Evolutionary conservation across 2,888 invertebrate species (phyloP).

Genomic region (Macroteleia sp.): DNA sequence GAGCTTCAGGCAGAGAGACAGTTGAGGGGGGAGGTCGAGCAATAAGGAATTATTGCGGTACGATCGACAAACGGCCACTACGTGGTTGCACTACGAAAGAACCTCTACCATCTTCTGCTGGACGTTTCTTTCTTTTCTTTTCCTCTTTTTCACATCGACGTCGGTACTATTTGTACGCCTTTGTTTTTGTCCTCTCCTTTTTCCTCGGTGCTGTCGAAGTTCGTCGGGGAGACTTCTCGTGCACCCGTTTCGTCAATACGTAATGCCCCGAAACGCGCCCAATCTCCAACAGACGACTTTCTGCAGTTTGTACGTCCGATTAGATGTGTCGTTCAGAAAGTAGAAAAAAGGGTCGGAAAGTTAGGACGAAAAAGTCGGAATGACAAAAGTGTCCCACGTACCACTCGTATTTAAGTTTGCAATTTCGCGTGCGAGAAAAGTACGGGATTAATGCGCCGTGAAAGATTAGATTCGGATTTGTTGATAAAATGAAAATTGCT

Average conservation of each 20-base stretch:
- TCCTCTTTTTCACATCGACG: conserved; percentile 33
- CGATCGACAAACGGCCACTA: conserved; percentile 84
- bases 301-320: conserved; percentile 67
- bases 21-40: conserved; percentile 77
- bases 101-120: conserved; percentile 68
- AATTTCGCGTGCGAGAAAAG: conserved; percentile 23
- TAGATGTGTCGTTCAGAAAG: conserved; percentile 40
- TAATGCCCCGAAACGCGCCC: conserved; percentile 23
- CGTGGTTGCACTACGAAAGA: conserved; percentile 82
- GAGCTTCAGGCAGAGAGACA: too few species aligned
- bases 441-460: conserved; percentile 49
- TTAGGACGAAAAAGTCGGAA: not conserved
- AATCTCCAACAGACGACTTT: conserved; percentile 63
- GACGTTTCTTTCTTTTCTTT: conserved; percentile 32
- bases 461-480: conserved; percentile 59
- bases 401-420: conserved; percentile 5
- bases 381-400: not conserved
- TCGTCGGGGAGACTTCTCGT: conserved; percentile 6
- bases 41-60: conserved; percentile 84
- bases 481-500: conserved; percentile 59
- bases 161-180: conserved; percentile 62
- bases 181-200: conserved; percentile 51
- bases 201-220: conserved; percentile 1
- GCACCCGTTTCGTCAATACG: conserved; percentile 30
- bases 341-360: not conserved